Evolutionary conservation across 2,888 invertebrate genomes (phyloP).

Genomic region (Geotrupes spiniger): DNA sequence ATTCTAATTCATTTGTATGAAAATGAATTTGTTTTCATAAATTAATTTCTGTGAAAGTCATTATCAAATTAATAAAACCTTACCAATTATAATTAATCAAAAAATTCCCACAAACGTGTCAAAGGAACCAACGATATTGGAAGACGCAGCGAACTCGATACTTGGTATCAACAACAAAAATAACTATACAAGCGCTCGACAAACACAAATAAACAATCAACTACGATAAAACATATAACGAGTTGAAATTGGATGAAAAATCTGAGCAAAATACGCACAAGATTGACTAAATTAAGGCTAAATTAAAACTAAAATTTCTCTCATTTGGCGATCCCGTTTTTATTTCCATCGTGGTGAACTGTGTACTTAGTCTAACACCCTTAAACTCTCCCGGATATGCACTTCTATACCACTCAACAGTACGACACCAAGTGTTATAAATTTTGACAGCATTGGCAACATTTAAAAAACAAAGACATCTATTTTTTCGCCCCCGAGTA

Average conservation of each 20-base stretch:
- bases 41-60: too few relatives aligned
- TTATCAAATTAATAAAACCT: too few relatives aligned
- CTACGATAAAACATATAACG: constrained; percentile 1
- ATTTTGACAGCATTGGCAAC: constrained; percentile 36
- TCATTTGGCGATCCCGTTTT: constrained; percentile 21
- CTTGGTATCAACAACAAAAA: background rate
- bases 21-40: too few relatives aligned
- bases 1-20: too few relatives aligned
- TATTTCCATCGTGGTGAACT: constrained; percentile 12
- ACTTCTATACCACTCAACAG: constrained; percentile 30
- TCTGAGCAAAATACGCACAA: background rate
- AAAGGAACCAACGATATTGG: background rate
- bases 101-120: too few relatives aligned
- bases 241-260: background rate
- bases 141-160: too few relatives aligned
- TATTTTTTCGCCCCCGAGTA: constrained; percentile 21
- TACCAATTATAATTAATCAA: too few relatives aligned
- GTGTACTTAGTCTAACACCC: constrained; percentile 28
- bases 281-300: background rate
- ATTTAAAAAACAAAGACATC: constrained; percentile 36
- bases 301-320: constrained; percentile 19
- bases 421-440: constrained; percentile 33
- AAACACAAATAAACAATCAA: constrained; percentile 1
- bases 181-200: background rate
- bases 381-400: constrained; percentile 32